A percentile compares a stretch with the other conserved stretches of the same genome.
Evolutionary conservation across 2,113 vertebrate genomes (phyloP).

Genomic region (Tichodroma muraria): DNA sequence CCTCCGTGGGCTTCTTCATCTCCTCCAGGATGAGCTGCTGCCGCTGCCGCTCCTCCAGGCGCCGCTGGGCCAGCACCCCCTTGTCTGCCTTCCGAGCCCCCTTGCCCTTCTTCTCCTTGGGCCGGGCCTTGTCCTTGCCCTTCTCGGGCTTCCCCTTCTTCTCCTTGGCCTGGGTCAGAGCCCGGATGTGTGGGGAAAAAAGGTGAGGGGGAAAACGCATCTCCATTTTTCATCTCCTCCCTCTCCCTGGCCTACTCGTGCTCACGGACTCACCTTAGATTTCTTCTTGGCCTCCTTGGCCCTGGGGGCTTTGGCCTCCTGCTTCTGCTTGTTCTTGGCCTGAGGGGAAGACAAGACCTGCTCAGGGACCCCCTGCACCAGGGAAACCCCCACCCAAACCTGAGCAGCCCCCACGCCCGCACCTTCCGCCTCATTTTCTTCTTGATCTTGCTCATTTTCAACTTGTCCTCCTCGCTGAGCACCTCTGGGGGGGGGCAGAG

Average conservation of each 20-base stretch:
- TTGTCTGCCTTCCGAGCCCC: constrained; percentile 76
- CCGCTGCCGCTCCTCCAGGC: constrained; percentile 85
- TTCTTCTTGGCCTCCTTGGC: constrained; percentile 81
- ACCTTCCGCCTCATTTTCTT: constrained; percentile 95
- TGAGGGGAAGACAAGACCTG: neutral
- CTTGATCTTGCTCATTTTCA: constrained; percentile 88
- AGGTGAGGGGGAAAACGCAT: neutral
- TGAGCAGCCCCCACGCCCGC: fast-evolving
- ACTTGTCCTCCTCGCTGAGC: constrained; percentile 83
- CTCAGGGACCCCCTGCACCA: neutral
- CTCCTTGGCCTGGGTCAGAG: constrained; percentile 56
- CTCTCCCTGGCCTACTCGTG: fast-evolving
- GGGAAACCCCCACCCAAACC: neutral
- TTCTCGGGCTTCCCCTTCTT: constrained; percentile 70
- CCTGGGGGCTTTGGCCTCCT: constrained; percentile 82
- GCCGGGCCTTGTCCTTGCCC: constrained; percentile 46
- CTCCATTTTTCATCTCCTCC: neutral
- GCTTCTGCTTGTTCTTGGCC: constrained; percentile 87
- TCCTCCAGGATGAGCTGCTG: constrained; percentile 91
- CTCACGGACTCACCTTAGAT: constrained; percentile 68
- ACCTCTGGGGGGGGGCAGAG: constrained; percentile 71
- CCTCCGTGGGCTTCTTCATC: constrained; percentile 93
- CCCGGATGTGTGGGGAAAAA: neutral
- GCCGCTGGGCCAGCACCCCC: constrained; percentile 77
- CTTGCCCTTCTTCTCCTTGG: constrained; percentile 81